A percentile compares a stretch with the other conserved stretches of the same genome.
Evolutionary conservation across 2,113 vertebrate species (phyloP).

Genomic region (Lepus timidus): DNA sequence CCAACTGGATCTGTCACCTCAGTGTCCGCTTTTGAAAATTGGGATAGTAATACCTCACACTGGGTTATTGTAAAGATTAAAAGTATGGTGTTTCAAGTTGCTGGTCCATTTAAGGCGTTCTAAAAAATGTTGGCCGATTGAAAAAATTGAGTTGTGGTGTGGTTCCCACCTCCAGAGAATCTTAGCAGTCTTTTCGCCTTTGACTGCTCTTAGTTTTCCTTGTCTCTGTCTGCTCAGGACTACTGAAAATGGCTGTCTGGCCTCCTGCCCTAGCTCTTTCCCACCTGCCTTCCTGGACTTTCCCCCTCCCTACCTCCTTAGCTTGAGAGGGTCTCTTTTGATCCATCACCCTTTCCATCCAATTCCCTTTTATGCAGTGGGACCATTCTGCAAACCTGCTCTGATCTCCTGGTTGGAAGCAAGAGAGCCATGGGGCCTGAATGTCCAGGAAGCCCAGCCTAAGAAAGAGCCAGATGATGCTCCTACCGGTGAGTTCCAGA

Average conservation of each 20-base stretch:
- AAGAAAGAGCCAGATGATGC: background rate
- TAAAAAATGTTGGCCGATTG: background rate
- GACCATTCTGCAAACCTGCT: slow-evolving; percentile 72
- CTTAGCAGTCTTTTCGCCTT: background rate
- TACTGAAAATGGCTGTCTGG: background rate
- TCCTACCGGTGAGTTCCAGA: slow-evolving; percentile 65
- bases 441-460: background rate
- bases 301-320: background rate
- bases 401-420: slow-evolving; percentile 80
- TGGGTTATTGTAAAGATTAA: background rate
- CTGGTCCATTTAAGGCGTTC: background rate
- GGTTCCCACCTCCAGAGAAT: background rate
- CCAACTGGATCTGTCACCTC: background rate
- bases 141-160: background rate
- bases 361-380: slow-evolving; percentile 57
- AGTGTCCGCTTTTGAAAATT: background rate
- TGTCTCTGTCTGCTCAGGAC: background rate
- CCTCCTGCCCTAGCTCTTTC: background rate
- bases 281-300: background rate
- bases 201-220: background rate
- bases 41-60: background rate
- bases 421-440: slow-evolving; percentile 69
- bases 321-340: background rate
- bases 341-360: background rate
- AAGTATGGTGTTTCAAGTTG: background rate